phyloP scores from a whole-genome alignment of 30 jellyfish, hydroid and myxozoan genomes.

The Hydractinia symbiolongicarpus region DNA sequence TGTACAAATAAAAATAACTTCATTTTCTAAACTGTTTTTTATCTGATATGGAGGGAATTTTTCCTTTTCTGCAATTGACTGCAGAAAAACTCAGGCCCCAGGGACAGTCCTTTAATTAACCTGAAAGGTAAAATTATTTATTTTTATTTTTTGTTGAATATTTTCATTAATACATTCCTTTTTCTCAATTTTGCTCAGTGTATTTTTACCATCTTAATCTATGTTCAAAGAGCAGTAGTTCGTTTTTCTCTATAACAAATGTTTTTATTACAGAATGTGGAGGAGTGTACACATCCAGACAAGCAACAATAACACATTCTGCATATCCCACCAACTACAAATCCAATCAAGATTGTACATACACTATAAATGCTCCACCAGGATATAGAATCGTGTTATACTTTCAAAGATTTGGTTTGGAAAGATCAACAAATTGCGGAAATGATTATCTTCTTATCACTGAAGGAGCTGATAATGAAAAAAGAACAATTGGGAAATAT shows the following conservation, averaged over 20 bases:
- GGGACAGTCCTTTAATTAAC: too few species aligned
- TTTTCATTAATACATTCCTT: too few species aligned
- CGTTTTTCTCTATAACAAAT: background rate
- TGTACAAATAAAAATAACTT: background rate
- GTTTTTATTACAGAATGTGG: conserved; percentile 8
- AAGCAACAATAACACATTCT: conserved; percentile 56
- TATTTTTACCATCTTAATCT: too few species aligned
- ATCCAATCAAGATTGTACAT: conserved; percentile 33
- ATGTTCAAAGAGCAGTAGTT: too few species aligned
- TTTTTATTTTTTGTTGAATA: too few species aligned
- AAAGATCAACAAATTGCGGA: conserved; percentile 41
- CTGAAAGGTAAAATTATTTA: too few species aligned
- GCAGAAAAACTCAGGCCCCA: background rate
- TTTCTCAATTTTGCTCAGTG: too few species aligned
- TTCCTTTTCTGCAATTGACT: background rate
- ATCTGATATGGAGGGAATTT: background rate
- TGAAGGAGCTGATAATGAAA: conserved; percentile 27
- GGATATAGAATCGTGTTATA: conserved; percentile 12
- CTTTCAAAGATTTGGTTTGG: conserved; percentile 33
- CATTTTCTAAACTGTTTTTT: background rate
- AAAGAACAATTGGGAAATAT: conserved; percentile 37
- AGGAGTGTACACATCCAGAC: conserved; percentile 12
- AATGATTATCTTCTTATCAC: conserved; percentile 45
- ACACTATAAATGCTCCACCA: conserved; percentile 37
- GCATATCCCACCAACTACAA: conserved; percentile 52